Conservation (phyloP, 2,113 vertebrate species). For the Leptobrachium leishanense region DNA sequence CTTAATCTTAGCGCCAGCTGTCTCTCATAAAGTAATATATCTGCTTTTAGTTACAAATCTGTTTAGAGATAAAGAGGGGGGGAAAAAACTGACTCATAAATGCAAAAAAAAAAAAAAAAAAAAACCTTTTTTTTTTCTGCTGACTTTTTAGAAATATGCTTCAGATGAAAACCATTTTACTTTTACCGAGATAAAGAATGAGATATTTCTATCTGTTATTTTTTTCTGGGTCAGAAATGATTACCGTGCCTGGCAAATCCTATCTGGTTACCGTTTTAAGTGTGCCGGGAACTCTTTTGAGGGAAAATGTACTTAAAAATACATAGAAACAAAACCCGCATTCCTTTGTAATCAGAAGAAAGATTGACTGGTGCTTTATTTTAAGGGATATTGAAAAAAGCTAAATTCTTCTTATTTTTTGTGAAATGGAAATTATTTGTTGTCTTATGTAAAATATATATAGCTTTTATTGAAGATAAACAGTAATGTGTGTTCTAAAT, state of each 20-base stretch:
- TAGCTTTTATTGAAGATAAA: no score
- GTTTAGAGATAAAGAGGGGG: conserved; percentile 66
- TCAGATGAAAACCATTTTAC: conserved; percentile 65
- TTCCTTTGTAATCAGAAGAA: no score
- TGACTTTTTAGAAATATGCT: conserved; percentile 64
- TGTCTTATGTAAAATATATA: no score
- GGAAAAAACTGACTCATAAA: conserved; percentile 61
- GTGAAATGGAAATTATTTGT: no score
- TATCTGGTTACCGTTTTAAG: no score
- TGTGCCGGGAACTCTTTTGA: no score
- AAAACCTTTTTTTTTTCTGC: conserved; percentile 48
- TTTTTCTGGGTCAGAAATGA: not conserved
- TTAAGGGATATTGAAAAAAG: no score
- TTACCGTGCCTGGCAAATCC: not conserved
- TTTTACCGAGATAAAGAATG: not conserved
- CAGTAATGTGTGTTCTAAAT: no score
- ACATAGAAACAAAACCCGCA: no score
- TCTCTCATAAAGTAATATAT: conserved; percentile 80
- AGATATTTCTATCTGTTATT: not conserved
- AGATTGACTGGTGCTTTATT: no score
- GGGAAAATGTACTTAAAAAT: no score
- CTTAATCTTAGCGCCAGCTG: conserved; percentile 78
- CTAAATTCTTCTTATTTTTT: no score
- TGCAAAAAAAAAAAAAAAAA: conserved; percentile 60
- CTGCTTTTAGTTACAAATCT: conserved; percentile 82